A percentile compares a stretch with the other conserved stretches of the same genome.
These are phyloP conservation scores for Zootoca vivipara DNA, from an alignment of 2,113 vertebrate genomes.

Conservation along the genomic window DNA sequence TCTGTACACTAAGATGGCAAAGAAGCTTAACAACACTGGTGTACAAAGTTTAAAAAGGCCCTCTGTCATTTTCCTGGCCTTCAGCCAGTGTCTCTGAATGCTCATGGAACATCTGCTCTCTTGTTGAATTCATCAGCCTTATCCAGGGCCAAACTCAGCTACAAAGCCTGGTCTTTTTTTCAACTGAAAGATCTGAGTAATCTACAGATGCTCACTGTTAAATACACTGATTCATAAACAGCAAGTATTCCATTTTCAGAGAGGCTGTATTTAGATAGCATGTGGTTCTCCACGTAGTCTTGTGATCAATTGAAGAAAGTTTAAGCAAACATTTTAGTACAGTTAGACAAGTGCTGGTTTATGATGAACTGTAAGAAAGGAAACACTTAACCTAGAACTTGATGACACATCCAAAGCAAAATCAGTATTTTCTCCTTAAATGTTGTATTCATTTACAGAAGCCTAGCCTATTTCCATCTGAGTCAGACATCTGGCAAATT, in stretches of 20 bases:
- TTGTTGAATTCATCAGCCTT: slow-evolving; percentile 19
- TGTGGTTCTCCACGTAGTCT: slow-evolving; percentile 23
- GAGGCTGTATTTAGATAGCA: slow-evolving; percentile 59
- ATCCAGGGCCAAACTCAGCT: slow-evolving; percentile 30
- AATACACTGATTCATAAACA: slow-evolving; percentile 67
- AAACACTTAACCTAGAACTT: slow-evolving; percentile 2
- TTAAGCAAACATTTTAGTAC: slow-evolving; percentile 6
- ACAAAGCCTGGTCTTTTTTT: slow-evolving; percentile 43
- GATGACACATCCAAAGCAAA: not conserved
- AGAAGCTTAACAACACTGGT: not conserved
- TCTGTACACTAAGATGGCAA: not conserved
- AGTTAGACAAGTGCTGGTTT: slow-evolving; percentile 5
- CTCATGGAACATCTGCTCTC: slow-evolving; percentile 25
- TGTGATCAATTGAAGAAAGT: slow-evolving; percentile 32
- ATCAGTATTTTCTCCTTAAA: not conserved
- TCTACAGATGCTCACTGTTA: slow-evolving; percentile 69
- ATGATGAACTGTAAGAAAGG: slow-evolving; percentile 5
- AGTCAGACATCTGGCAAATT: not conserved
- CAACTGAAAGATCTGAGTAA: slow-evolving; percentile 57
- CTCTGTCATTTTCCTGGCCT: rapidly evolving
- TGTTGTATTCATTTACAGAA: not conserved
- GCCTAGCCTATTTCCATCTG: not conserved
- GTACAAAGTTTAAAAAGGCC: not conserved
- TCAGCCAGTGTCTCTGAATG: not conserved
- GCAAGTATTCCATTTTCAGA: slow-evolving; percentile 65